phyloP scores from a whole-genome alignment of 2,888 invertebrate genomes.

The Limnephilus lunatus region DNA sequence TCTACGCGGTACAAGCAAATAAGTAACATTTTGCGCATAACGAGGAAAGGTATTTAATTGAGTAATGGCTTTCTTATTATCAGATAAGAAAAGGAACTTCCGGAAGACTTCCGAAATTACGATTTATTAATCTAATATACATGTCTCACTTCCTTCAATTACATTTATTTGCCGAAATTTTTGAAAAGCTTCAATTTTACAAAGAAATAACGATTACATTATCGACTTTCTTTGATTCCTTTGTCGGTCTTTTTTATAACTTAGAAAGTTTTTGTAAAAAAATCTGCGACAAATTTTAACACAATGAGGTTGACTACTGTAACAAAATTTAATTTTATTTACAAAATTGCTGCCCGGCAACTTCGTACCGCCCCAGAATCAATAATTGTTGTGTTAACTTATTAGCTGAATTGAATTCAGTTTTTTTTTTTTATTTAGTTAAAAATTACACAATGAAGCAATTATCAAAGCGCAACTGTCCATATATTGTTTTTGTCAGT shows the following conservation, averaged over 20 bases:
- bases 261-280: background rate
- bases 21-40: background rate
- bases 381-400: no score
- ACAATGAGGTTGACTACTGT: no score
- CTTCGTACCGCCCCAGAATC: no score
- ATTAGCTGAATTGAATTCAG: no score
- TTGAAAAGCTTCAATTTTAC: background rate
- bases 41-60: background rate
- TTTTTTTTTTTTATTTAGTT: no score
- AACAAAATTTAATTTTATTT: no score
- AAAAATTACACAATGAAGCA: no score
- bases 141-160: background rate
- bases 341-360: no score
- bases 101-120: background rate
- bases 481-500: no score
- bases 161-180: background rate
- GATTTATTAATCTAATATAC: background rate
- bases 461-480: no score
- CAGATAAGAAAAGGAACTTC: background rate
- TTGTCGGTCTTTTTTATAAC: background rate
- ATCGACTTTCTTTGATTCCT: background rate
- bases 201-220: background rate
- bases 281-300: background rate
- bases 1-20: background rate
- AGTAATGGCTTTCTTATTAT: background rate